These are phyloP conservation scores for Mastomys natalensis DNA, from an alignment of 2,113 vertebrate genomes.

Conservation along the genomic window DNA sequence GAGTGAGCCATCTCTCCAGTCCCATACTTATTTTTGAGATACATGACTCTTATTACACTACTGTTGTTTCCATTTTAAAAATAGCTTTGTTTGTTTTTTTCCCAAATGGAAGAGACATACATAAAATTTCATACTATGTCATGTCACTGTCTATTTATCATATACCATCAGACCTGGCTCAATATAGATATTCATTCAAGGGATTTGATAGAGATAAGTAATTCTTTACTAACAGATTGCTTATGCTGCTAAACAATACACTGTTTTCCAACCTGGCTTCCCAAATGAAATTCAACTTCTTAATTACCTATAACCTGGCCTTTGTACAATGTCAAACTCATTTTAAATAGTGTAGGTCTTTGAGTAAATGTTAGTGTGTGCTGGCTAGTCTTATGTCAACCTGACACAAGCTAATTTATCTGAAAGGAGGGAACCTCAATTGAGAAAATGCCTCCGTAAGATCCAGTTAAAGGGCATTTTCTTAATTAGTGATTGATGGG, in stretches of 20 bases:
- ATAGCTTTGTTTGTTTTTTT: constrained; percentile 14
- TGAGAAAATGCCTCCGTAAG: background rate
- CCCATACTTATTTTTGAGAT: constrained; percentile 8
- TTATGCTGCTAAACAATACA: background rate
- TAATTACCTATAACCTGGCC: background rate
- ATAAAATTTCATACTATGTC: constrained; percentile 2
- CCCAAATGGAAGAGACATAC: constrained; percentile 29
- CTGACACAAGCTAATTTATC: background rate
- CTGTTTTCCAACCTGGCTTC: constrained; percentile 35
- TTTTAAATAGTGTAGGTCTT: background rate
- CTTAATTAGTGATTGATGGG: background rate
- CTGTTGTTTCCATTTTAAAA: constrained; percentile 42
- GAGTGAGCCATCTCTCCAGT: background rate
- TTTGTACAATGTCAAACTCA: background rate
- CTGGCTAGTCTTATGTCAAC: background rate
- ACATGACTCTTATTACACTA: background rate
- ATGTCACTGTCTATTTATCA: background rate
- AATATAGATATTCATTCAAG: background rate
- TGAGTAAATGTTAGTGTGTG: background rate
- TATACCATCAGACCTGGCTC: background rate
- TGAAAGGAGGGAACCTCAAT: background rate
- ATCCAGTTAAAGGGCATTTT: background rate
- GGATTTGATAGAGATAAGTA: background rate
- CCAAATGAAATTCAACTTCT: constrained; percentile 42
- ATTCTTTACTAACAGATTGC: background rate